Evolutionary conservation across 1,140 invertebrate genomes (phyloP).

Genomic region (Wasmannia auropunctata): DNA sequence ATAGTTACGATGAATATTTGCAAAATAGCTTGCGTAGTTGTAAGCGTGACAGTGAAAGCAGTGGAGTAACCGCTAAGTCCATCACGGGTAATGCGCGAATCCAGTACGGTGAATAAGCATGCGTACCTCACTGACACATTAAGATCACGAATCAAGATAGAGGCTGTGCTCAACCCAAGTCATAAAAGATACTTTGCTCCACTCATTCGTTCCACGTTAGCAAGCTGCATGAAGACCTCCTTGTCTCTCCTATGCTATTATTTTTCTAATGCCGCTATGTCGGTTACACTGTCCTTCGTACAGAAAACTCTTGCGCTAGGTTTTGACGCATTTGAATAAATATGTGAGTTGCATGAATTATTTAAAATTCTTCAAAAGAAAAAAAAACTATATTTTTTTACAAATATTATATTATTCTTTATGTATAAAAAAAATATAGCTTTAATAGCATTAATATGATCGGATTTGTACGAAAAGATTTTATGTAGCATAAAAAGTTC

Average conservation of each 20-base stretch:
- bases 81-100: conserved; percentile 53
- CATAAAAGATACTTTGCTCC: conserved; percentile 71
- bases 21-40: conserved; percentile 11
- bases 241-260: conserved; percentile 31
- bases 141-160: conserved; percentile 73
- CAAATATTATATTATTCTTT: neutral
- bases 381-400: neutral
- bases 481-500: neutral
- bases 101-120: conserved; percentile 50
- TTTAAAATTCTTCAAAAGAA: neutral
- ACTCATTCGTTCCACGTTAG: conserved; percentile 68
- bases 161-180: conserved; percentile 63
- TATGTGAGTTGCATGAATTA: neutral
- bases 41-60: conserved; percentile 35
- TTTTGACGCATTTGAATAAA: neutral
- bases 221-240: conserved; percentile 31
- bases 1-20: conserved; percentile 9
- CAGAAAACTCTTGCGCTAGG: neutral
- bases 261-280: conserved; percentile 31
- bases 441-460: neutral
- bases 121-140: conserved; percentile 71
- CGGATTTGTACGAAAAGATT: neutral
- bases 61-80: conserved; percentile 41
- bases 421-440: neutral
- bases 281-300: neutral